phyloP scores from a whole-genome alignment of 2,888 invertebrate species.

The Hypena proboscidalis region DNA sequence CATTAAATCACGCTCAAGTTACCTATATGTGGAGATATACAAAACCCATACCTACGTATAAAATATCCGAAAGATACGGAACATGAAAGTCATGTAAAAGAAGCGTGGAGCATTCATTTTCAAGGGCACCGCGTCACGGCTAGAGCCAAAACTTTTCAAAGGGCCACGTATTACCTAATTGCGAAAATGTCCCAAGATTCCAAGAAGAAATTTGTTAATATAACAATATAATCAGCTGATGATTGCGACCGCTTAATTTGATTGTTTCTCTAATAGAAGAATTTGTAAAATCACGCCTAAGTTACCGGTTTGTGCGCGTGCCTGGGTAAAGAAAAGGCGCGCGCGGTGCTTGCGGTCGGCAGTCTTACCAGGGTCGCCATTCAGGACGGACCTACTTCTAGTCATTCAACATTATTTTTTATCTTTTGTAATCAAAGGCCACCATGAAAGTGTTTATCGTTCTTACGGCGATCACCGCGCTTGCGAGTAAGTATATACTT shows the following conservation, averaged over 20 bases:
- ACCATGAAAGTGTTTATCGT: constrained; percentile 84
- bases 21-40: too few relatives aligned
- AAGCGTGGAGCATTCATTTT: constrained; percentile 19
- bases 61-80: too few relatives aligned
- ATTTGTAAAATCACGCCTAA: constrained; percentile 74
- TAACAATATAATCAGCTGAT: constrained; percentile 51
- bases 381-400: constrained; percentile 79
- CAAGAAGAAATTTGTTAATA: constrained; percentile 19
- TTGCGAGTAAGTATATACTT: constrained; percentile 75
- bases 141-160: constrained; percentile 17
- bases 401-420: constrained; percentile 70
- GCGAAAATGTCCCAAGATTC: constrained; percentile 19
- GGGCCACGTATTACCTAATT: constrained; percentile 4
- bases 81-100: constrained; percentile 14
- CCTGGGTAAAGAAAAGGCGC: constrained; percentile 81
- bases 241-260: constrained; percentile 55
- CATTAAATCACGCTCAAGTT: too few relatives aligned
- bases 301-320: constrained; percentile 76
- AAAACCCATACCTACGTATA: too few relatives aligned
- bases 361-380: constrained; percentile 78
- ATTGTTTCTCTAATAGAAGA: constrained; percentile 70
- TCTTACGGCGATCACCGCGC: constrained; percentile 72
- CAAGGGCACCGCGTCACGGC: constrained; percentile 24
- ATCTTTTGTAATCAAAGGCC: constrained; percentile 66
- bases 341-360: constrained; percentile 69